These are phyloP conservation scores for Plebejus anna DNA, from an alignment of 2,888 invertebrate species.

Conservation along the genomic window DNA sequence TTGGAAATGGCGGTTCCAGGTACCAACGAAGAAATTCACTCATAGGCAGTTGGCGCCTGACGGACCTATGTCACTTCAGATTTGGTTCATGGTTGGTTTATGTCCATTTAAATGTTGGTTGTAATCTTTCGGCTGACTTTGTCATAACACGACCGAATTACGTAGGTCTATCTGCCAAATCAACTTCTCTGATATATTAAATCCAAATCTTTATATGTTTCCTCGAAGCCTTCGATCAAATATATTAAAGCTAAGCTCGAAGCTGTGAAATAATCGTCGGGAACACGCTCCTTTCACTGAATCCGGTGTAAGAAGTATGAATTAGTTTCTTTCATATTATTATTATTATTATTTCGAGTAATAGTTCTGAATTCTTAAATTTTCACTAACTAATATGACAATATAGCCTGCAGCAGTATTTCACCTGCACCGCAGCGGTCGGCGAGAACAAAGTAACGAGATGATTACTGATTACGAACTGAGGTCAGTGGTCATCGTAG, in stretches of 20 bases:
- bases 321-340: not conserved
- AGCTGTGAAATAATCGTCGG: not conserved
- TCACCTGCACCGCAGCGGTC: not conserved
- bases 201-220: not conserved
- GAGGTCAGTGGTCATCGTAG: slow-evolving; percentile 1
- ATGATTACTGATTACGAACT: slow-evolving; percentile 7
- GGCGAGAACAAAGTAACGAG: slow-evolving; percentile 22
- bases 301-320: not conserved
- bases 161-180: no score
- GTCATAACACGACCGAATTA: no score
- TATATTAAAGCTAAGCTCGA: not conserved
- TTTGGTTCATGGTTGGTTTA: no score
- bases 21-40: not conserved
- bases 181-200: no score
- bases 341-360: not conserved
- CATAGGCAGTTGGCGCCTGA: no score
- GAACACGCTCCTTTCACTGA: not conserved
- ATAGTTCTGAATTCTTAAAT: not conserved
- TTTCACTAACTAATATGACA: not conserved
- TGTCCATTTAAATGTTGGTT: no score
- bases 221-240: not conserved
- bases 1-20: not conserved
- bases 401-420: slow-evolving; percentile 2
- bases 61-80: no score
- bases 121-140: no score